Conservation (phyloP, 1,140 invertebrate species). For the Apis dorsata region DNA sequence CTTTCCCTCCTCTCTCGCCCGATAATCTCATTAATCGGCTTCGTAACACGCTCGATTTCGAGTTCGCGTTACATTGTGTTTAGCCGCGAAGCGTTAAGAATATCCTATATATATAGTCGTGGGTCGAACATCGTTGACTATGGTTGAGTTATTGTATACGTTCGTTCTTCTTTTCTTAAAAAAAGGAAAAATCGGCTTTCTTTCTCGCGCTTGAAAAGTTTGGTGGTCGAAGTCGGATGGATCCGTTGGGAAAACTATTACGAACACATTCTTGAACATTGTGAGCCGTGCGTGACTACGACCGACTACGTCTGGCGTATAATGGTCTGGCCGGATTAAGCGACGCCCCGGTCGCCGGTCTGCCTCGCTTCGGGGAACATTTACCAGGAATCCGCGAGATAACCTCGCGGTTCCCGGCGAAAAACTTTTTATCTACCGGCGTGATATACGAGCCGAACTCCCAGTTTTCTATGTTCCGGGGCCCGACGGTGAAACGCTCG, state of each 20-base stretch:
- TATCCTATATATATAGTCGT: too few relatives aligned
- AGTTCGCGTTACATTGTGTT: background rate
- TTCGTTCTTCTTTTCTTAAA: too few relatives aligned
- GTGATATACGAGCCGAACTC: constrained; percentile 64
- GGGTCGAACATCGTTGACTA: background rate
- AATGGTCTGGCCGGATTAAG: constrained; percentile 52
- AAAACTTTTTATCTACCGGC: constrained; percentile 61
- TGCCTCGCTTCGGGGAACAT: constrained; percentile 49
- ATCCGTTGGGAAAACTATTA: background rate
- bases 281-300: constrained; percentile 53
- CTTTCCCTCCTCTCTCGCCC: background rate
- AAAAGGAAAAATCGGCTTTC: too few relatives aligned
- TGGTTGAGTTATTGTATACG: too few relatives aligned
- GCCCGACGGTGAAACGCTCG: constrained; percentile 56
- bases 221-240: background rate
- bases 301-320: constrained; percentile 4
- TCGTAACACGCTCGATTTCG: background rate
- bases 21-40: constrained; percentile 22
- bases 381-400: constrained; percentile 66
- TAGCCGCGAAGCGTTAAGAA: constrained; percentile 7
- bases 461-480: constrained; percentile 59
- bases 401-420: constrained; percentile 58
- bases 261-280: constrained; percentile 49
- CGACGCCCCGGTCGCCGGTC: constrained; percentile 32
- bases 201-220: background rate